Conservation (phyloP, 2,113 vertebrate genomes). For the Otis tarda region DNA sequence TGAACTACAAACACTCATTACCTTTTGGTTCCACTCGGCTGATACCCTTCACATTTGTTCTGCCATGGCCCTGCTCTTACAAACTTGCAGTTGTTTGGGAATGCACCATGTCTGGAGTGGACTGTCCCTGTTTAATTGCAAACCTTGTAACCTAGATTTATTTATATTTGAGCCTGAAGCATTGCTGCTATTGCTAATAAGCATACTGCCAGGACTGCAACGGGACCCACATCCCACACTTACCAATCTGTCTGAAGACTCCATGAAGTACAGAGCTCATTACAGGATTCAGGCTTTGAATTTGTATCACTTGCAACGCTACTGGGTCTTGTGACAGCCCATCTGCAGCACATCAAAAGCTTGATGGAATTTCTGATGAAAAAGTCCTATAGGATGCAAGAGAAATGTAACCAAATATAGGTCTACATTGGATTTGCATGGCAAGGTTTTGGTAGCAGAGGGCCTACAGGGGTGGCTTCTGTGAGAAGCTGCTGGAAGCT, state of each 20-base stretch:
- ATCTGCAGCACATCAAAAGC: not conserved
- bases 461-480: too few relatives aligned
- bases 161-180: not conserved
- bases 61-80: rapidly evolving
- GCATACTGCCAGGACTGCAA: not conserved
- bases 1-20: not conserved
- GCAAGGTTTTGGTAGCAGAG: too few relatives aligned
- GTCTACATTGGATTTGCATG: too few relatives aligned
- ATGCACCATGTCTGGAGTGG: not conserved
- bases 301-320: not conserved
- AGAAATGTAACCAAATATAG: not conserved
- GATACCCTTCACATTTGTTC: not conserved
- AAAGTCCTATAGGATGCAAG: not conserved
- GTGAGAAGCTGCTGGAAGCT: too few relatives aligned
- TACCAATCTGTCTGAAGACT: not conserved
- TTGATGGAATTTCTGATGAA: not conserved
- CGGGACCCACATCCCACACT: not conserved
- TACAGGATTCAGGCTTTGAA: not conserved
- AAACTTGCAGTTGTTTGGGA: not conserved
- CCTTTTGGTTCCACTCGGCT: not conserved
- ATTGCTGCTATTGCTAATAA: not conserved
- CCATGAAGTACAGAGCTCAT: not conserved
- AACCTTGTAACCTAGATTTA: not conserved
- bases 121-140: not conserved
- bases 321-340: not conserved